A percentile compares a stretch with the other conserved stretches of the same genome.
These are phyloP conservation scores for Latrodectus elegans DNA, from an alignment of 2,888 invertebrate species.

Conservation along the genomic window DNA sequence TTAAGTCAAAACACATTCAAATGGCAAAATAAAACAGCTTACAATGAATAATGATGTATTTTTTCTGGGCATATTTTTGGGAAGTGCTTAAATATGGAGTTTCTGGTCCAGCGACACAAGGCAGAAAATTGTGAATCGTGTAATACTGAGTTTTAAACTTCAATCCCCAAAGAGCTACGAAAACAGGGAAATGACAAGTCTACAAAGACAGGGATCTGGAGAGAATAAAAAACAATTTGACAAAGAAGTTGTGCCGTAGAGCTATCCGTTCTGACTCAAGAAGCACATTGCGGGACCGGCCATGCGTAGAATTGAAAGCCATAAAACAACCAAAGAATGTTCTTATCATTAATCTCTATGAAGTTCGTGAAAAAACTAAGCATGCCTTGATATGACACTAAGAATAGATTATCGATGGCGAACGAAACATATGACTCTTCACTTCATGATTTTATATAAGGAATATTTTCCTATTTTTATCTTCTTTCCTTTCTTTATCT, in stretches of 20 bases:
- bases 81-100: too few relatives aligned
- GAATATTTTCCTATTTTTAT: not conserved
- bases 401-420: conserved; percentile 55
- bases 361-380: conserved; percentile 44
- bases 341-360: conserved; percentile 40
- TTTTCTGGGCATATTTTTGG: too few relatives aligned
- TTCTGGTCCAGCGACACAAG: too few relatives aligned
- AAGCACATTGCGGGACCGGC: conserved; percentile 38
- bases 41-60: too few relatives aligned
- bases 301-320: conserved; percentile 51
- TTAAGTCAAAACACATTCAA: too few relatives aligned
- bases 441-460: conserved; percentile 4
- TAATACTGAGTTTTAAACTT: conserved; percentile 8
- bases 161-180: not conserved
- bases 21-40: too few relatives aligned
- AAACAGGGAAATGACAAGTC: too few relatives aligned
- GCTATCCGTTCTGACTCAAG: conserved; percentile 44
- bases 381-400: conserved; percentile 57
- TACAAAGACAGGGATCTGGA: not conserved
- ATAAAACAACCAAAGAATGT: conserved; percentile 53
- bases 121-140: too few relatives aligned
- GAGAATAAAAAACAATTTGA: conserved; percentile 48
- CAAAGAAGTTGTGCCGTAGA: conserved; percentile 34
- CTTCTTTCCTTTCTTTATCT: not conserved
- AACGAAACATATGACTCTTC: conserved; percentile 32